phyloP scores from a whole-genome alignment of 2,888 invertebrate species.

The Pammene aurita region DNA sequence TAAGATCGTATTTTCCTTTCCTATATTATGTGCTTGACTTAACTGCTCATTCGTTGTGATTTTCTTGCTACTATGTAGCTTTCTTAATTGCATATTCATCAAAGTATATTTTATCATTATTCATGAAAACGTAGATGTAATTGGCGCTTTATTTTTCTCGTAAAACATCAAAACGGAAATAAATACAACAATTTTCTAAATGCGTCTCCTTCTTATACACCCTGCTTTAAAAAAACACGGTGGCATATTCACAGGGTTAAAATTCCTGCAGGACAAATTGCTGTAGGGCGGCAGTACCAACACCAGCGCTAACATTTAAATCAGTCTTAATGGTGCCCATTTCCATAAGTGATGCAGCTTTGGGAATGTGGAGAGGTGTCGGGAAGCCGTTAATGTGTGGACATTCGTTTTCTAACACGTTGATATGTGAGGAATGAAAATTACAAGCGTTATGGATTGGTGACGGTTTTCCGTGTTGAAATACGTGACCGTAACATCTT shows the following conservation, averaged over 20 bases:
- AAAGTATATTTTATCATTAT: no score
- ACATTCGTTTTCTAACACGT: constrained; percentile 30
- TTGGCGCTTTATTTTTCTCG: no score
- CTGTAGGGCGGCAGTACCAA: constrained; percentile 54
- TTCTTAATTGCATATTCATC: no score
- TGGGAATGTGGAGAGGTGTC: constrained; percentile 49
- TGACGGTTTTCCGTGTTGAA: constrained; percentile 12
- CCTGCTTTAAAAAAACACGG: constrained; percentile 6
- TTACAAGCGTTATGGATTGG: constrained; percentile 25
- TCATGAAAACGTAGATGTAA: no score
- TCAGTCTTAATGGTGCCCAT: constrained; percentile 73
- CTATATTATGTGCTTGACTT: no score
- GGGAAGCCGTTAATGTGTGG: constrained; percentile 18
- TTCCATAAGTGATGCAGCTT: constrained; percentile 69
- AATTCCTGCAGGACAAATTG: constrained; percentile 63
- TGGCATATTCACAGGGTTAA: constrained; percentile 18
- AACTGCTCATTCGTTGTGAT: no score
- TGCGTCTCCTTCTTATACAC: not conserved
- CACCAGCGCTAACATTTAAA: constrained; percentile 77
- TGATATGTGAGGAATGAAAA: constrained; percentile 30
- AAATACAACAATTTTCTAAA: not conserved
- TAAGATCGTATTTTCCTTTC: no score
- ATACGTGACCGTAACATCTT: not conserved
- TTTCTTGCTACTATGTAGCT: no score
- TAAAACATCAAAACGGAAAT: no score